Percentiles rank a stretch among this genome's conserved stretches.
Conservation (phyloP, 2,797 vertebrate species). For the Arremon brunneinucha region DNA sequence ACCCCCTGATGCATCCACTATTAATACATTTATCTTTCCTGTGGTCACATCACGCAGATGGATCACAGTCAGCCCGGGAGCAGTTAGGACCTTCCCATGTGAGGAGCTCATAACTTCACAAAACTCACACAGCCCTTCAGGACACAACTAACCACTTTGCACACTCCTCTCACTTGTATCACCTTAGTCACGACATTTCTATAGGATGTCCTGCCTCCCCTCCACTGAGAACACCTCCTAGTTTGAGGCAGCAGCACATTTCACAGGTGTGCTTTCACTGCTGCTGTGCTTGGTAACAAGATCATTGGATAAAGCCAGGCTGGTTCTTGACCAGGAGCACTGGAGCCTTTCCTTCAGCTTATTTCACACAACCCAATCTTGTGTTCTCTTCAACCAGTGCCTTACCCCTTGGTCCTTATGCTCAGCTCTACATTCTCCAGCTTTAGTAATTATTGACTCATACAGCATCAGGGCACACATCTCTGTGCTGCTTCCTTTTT, state of each 20-base stretch:
- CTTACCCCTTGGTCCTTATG: background rate
- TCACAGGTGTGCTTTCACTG: background rate
- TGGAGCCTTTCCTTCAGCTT: background rate
- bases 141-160: background rate
- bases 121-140: background rate
- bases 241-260: background rate
- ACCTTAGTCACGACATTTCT: background rate
- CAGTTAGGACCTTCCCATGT: background rate
- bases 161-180: background rate
- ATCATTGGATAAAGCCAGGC: background rate
- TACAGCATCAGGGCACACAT: rapidly evolving
- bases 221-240: background rate
- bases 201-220: background rate
- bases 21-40: background rate
- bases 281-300: background rate
- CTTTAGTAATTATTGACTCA: background rate
- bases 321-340: background rate
- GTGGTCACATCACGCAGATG: background rate
- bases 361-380: background rate
- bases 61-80: background rate
- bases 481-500: background rate
- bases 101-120: background rate
- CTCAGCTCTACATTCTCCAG: background rate
- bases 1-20: background rate
- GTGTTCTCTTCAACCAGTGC: background rate